Percentiles rank a stretch among this genome's conserved stretches.
Evolutionary conservation across 2,797 vertebrate species (phyloP).

Genomic region (Eleutherodactylus coqui): DNA sequence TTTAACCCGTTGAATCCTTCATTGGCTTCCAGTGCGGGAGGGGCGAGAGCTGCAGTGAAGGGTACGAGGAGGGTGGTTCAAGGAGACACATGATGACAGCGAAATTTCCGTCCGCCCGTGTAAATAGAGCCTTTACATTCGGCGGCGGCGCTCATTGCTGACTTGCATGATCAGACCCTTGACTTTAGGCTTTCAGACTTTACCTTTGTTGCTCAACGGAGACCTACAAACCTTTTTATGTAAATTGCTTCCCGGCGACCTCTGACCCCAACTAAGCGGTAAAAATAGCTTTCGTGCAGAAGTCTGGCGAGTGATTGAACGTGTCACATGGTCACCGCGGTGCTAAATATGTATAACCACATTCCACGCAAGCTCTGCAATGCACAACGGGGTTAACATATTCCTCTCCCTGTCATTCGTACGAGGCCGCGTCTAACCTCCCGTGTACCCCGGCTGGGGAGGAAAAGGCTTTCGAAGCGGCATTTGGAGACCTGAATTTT

Average conservation of each 20-base stretch:
- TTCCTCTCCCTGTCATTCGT: conserved; percentile 48
- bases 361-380: conserved; percentile 7
- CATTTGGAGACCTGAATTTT: conserved; percentile 34
- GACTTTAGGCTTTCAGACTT: conserved; percentile 31
- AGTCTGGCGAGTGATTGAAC: conserved; percentile 17
- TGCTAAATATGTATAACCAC: conserved; percentile 61
- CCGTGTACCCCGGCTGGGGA: not conserved
- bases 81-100: conserved; percentile 19
- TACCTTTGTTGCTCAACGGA: conserved; percentile 39
- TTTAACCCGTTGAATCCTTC: not conserved
- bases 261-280: conserved; percentile 46
- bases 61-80: not conserved
- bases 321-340: conserved; percentile 19
- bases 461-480: not conserved
- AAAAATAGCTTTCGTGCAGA: conserved; percentile 43
- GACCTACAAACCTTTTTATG: conserved; percentile 59
- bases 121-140: conserved; percentile 42
- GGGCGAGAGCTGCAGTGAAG: not conserved
- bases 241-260: conserved; percentile 49
- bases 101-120: not conserved
- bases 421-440: conserved; percentile 51
- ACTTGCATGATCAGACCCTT: conserved; percentile 16
- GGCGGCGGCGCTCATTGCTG: not conserved
- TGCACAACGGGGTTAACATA: conserved; percentile 48
- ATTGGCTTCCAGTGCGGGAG: not conserved